Conservation (phyloP, 2,888 invertebrate species). For the Teinopalpus imperialis region DNA sequence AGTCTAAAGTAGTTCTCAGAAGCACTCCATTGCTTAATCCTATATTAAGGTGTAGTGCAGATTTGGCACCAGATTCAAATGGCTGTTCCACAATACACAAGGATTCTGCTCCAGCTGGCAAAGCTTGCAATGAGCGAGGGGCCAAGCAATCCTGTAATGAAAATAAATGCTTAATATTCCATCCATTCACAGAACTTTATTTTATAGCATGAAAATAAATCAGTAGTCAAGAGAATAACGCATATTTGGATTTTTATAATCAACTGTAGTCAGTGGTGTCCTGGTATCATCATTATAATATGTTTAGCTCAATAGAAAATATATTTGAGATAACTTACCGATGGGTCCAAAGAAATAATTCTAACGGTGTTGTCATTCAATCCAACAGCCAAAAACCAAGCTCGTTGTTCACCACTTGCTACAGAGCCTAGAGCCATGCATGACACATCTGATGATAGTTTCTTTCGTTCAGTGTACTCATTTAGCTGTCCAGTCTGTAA, state of each 20-base stretch:
- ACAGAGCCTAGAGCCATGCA: slow-evolving; percentile 99
- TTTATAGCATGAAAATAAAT: slow-evolving; percentile 29
- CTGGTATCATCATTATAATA: slow-evolving; percentile 71
- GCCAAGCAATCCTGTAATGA: slow-evolving; percentile 91
- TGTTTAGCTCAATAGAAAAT: neutral
- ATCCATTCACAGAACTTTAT: neutral
- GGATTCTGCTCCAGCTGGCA: slow-evolving; percentile 98
- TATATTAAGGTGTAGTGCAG: slow-evolving; percentile 95
- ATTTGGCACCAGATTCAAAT: slow-evolving; percentile 85
- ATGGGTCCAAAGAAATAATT: slow-evolving; percentile 98
- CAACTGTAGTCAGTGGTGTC: slow-evolving; percentile 77
- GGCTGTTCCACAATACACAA: slow-evolving; percentile 96
- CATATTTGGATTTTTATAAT: slow-evolving; percentile 76
- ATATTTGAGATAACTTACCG: slow-evolving; percentile 73
- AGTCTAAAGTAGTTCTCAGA: slow-evolving; percentile 95
- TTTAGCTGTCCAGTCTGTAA: slow-evolving; percentile 97
- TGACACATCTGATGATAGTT: slow-evolving; percentile 97
- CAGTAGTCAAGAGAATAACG: slow-evolving; percentile 74
- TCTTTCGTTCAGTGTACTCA: slow-evolving; percentile 98
- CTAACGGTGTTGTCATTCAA: slow-evolving; percentile 97
- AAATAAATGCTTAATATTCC: neutral
- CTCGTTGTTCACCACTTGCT: slow-evolving; percentile 96
- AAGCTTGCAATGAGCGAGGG: slow-evolving; percentile 96
- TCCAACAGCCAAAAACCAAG: slow-evolving; percentile 97
- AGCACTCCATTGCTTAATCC: slow-evolving; percentile 98